Evolutionary conservation across 2,888 invertebrate species (phyloP).

Genomic region (Polyommatus icarus): DNA sequence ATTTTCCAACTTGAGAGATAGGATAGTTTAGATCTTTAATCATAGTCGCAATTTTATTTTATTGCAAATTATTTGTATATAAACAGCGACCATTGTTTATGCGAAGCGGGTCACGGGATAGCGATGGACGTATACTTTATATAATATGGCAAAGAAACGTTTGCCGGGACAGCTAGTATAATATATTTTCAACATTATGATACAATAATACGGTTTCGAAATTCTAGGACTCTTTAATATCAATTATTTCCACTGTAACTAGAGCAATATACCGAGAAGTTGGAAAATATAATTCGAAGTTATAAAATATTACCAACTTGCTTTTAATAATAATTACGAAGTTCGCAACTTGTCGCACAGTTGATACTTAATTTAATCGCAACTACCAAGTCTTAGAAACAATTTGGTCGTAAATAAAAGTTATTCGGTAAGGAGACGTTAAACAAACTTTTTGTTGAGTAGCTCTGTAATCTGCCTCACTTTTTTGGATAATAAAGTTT

Average conservation of each 20-base stretch:
- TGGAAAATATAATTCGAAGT: conserved; percentile 8
- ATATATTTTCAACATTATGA: no score
- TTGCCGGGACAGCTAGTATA: no score
- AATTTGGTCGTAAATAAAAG: conserved; percentile 4
- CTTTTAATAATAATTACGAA: not conserved
- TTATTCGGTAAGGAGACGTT: not conserved
- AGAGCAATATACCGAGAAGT: conserved; percentile 8
- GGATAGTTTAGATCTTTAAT: no score
- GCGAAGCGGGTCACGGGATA: no score
- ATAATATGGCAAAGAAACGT: no score
- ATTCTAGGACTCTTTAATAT: not conserved
- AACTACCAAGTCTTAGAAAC: not conserved
- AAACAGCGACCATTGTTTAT: no score
- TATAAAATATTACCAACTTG: conserved; percentile 4
- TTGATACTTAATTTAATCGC: not conserved
- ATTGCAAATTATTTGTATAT: no score
- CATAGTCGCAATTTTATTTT: no score
- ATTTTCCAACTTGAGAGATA: no score
- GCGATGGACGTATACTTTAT: no score
- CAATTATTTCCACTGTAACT: not conserved
- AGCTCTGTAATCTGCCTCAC: not conserved
- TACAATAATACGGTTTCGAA: not conserved
- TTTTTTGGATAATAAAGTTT: not conserved
- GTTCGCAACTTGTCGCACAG: not conserved
- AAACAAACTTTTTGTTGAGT: not conserved